Percentiles rank a stretch among this genome's conserved stretches.
Conservation (phyloP, 1,140 invertebrate species). For the Artemia franciscana region DNA sequence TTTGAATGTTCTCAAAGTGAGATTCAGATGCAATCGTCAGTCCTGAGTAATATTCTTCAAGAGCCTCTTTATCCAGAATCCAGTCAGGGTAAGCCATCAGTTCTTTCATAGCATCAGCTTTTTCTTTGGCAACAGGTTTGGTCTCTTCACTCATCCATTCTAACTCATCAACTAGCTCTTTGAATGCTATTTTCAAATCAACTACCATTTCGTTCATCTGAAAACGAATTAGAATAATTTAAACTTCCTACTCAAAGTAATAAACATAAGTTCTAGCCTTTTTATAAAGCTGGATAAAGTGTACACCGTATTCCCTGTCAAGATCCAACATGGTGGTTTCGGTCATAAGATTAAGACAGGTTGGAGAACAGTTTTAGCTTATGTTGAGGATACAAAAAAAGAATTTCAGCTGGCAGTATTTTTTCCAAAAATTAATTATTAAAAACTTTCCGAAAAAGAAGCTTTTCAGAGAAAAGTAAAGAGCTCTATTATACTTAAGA, state of each 20-base stretch:
- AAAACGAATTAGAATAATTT: background rate
- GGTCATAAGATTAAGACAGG: background rate
- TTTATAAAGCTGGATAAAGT: too few species aligned
- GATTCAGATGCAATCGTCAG: slow-evolving; percentile 17
- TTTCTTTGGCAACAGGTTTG: slow-evolving; percentile 27
- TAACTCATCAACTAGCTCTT: slow-evolving; percentile 25
- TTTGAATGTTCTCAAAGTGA: slow-evolving; percentile 10
- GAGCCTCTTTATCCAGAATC: slow-evolving; percentile 26
- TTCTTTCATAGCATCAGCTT: slow-evolving; percentile 29
- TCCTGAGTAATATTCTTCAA: slow-evolving; percentile 22
- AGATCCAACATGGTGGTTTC: too few species aligned
- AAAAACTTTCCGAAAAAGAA: too few species aligned
- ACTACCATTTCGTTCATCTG: slow-evolving; percentile 32
- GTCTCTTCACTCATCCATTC: slow-evolving; percentile 37
- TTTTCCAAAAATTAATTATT: too few species aligned
- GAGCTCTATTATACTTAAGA: too few species aligned
- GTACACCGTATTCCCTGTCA: too few species aligned
- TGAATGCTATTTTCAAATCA: slow-evolving; percentile 29
- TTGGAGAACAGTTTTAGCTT: too few species aligned
- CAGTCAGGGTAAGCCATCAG: slow-evolving; percentile 40
- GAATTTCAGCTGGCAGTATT: too few species aligned
- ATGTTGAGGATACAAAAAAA: too few species aligned
- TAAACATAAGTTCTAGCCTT: too few species aligned
- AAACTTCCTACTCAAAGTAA: too few species aligned
- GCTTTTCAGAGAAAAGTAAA: too few species aligned